Evolutionary conservation across 2,797 vertebrate species (phyloP), one percentile per base, ranked within the genome.

Genomic region (Carcharodon carcharias): DNA sequence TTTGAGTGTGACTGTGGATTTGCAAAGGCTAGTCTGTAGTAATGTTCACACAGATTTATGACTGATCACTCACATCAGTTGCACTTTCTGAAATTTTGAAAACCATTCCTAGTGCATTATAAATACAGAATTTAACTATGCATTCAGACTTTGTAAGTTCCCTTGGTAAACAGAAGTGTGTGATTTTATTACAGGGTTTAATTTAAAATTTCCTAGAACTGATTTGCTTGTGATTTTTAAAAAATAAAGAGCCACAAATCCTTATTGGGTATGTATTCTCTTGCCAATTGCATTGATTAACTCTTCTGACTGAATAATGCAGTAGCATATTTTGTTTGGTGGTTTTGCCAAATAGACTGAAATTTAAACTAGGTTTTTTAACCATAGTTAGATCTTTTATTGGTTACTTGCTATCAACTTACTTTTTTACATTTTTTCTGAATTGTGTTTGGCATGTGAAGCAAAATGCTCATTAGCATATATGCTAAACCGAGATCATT

Each of bases 91-190:
- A 95, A 95, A 73, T 95, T 95, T 95, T 95, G 58, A 95, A 95
- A 95, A 95, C 94, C 94, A 95, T 95, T 95, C 94, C 94, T 95
- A 77, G 94, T 95, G 94, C 94, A 95, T 95, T 95, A 95, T 77
- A 95, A 95, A 95, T 95, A 95, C 94, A 95, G 98, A 98, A 97
- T 98, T 98, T 98, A 99, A 99, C 99, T 99, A 99, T 99, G 99
- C 99, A 99, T 98, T 95, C 94, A 95, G 94, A 95, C 94, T 95
- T 95, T 73, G 94, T 95, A 77, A 95, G 94, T 95, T 95, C 69
- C 94, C 94, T 77, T 95, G 69, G 94, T 71, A 95, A 95, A 95
- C 94, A 77, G 69, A 73, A 73, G 69, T 95, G 94, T 95, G 69
- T 95, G 69, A 21, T 95, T 95, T 95, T 95, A 95, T 95, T 95